Conservation (phyloP, 2,888 invertebrate genomes). For the Geophilus truncorum region DNA sequence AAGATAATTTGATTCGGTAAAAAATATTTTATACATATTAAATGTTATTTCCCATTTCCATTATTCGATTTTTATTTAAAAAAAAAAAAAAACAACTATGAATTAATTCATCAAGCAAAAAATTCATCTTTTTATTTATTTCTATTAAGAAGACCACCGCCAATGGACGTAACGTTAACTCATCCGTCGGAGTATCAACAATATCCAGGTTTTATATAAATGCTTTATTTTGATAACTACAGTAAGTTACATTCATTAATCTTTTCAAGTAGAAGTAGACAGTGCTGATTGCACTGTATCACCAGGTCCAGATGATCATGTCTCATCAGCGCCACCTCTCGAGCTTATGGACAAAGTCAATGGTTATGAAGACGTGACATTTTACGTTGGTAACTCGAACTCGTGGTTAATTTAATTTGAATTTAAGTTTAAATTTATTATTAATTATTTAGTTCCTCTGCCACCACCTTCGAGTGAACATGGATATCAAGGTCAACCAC, state of each 20-base stretch:
- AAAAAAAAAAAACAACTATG: background rate
- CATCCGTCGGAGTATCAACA: background rate
- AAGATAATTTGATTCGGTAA: background rate
- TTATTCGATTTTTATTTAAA: too few species aligned
- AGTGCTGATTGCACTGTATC: background rate
- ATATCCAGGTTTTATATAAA: too few species aligned
- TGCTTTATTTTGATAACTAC: background rate
- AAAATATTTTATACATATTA: too few species aligned
- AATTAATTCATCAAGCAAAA: too few species aligned
- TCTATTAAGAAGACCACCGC: background rate
- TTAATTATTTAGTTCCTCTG: slow-evolving; percentile 40
- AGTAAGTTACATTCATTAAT: background rate
- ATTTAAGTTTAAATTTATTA: background rate
- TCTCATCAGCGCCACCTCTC: slow-evolving; percentile 46
- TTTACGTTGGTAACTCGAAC: slow-evolving; percentile 47
- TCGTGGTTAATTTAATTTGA: background rate
- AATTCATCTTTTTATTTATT: background rate
- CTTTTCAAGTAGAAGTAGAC: background rate
- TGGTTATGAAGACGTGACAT: slow-evolving; percentile 52
- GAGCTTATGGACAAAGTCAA: slow-evolving; percentile 50
- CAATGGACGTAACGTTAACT: background rate
- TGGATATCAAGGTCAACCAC: slow-evolving; percentile 42
- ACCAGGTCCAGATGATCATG: background rate
- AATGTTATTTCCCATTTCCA: too few species aligned
- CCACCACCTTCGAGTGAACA: slow-evolving; percentile 43